Evolutionary conservation across 2,888 invertebrate genomes (phyloP).

Genomic region (Diplolepis rosae): DNA sequence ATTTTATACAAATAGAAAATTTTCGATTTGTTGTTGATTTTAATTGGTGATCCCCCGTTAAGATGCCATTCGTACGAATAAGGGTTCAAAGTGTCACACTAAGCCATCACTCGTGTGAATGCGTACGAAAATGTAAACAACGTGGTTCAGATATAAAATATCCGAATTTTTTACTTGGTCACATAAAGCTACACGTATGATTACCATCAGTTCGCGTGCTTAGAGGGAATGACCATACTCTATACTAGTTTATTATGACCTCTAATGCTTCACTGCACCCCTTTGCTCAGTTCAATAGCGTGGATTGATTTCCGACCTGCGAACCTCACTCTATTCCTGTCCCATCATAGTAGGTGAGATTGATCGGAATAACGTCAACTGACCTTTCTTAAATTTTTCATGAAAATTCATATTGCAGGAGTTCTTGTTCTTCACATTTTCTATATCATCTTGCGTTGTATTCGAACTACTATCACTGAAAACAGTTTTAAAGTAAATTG

Average conservation of each 20-base stretch:
- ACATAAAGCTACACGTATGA: neutral
- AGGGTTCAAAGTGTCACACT: constrained; percentile 31
- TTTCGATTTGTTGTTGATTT: no score
- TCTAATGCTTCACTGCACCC: constrained; percentile 23
- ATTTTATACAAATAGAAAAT: no score
- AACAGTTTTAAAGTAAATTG: no score
- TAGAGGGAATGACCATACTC: neutral
- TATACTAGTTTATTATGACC: neutral
- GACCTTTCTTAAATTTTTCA: neutral
- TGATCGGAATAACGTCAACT: neutral
- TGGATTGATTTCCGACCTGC: constrained; percentile 32
- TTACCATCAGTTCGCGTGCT: constrained; percentile 14
- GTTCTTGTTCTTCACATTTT: neutral
- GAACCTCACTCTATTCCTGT: neutral
- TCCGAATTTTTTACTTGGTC: constrained; percentile 24
- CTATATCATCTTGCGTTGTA: neutral
- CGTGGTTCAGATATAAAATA: constrained; percentile 23
- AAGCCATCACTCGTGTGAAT: no score
- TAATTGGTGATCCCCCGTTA: no score
- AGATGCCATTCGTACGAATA: no score
- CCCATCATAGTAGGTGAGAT: neutral
- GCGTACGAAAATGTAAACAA: constrained; percentile 18
- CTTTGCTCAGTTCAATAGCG: constrained; percentile 13
- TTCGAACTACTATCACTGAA: no score
- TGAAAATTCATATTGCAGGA: neutral